Conservation (phyloP, 2,797 vertebrate species). For the Ctenochaetus hawaiiensis region DNA sequence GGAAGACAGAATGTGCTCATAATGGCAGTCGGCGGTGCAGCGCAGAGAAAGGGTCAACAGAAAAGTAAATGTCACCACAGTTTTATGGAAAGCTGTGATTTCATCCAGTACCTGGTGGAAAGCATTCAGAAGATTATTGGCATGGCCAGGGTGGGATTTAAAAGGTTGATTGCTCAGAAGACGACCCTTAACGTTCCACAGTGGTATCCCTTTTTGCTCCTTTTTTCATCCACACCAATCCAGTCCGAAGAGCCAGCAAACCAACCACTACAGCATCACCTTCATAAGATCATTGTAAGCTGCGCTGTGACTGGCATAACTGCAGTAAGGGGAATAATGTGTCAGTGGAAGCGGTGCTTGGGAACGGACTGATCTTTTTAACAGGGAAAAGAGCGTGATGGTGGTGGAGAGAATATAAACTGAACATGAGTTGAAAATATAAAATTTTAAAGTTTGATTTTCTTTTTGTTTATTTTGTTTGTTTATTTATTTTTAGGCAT, state of each 20-base stretch:
- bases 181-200: constrained; percentile 40
- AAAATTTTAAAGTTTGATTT: constrained; percentile 14
- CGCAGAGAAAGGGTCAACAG: constrained; percentile 39
- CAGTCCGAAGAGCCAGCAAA: constrained; percentile 26
- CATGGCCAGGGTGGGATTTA: constrained; percentile 33
- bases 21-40: constrained; percentile 49
- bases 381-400: constrained; percentile 1
- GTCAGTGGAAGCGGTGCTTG: constrained; percentile 9
- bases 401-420: constrained; percentile 18
- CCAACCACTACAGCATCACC: constrained; percentile 14
- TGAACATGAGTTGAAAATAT: neutral
- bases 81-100: constrained; percentile 49
- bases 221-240: constrained; percentile 28
- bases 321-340: constrained; percentile 19
- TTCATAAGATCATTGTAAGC: constrained; percentile 29
- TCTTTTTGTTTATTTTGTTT: neutral
- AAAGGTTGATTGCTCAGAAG: constrained; percentile 52
- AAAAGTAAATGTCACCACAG: constrained; percentile 65
- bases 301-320: constrained; percentile 21
- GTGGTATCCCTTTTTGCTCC: constrained; percentile 13
- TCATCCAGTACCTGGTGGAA: constrained; percentile 36
- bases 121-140: constrained; percentile 50
- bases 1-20: constrained; percentile 42
- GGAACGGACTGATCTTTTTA: constrained; percentile 26
- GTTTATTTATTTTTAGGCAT: constrained; percentile 43